Conservation (phyloP, 2,888 invertebrate species). For the Diploptera punctata region DNA sequence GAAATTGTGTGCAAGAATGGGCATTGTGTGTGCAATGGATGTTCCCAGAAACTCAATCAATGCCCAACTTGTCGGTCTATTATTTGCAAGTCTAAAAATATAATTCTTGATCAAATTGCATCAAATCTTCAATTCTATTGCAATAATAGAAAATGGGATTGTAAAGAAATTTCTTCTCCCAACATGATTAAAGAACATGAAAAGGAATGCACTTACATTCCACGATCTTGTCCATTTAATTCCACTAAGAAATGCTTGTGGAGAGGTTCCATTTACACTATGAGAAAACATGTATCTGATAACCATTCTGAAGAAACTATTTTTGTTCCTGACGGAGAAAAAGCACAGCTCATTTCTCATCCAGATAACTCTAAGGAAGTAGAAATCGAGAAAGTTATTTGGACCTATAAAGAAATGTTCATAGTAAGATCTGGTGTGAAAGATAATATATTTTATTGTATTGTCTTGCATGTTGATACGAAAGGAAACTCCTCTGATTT, state of each 20-base stretch:
- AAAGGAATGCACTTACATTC: no score
- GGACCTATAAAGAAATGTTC: not conserved
- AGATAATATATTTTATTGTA: not conserved
- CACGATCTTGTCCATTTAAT: no score
- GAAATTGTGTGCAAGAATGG: conserved; percentile 23
- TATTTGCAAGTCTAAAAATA: not conserved
- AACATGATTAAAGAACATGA: no score
- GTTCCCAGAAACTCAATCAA: not conserved
- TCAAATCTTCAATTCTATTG: no score
- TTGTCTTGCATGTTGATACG: not conserved
- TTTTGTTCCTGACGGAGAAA: no score
- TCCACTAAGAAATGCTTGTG: not conserved
- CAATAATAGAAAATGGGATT: no score
- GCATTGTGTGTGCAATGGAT: conserved; percentile 19
- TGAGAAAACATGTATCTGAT: not conserved
- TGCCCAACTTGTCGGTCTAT: not conserved
- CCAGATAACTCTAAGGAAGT: no score
- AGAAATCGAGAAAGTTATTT: not conserved
- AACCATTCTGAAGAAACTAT: not conserved
- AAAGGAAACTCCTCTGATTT: not conserved
- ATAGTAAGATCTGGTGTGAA: not conserved
- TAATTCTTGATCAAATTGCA: not conserved
- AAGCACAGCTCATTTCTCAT: no score
- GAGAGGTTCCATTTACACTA: not conserved
- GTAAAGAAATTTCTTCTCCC: no score